Conservation (phyloP, 2,797 vertebrate species). For the Acipenser transmontanus region DNA sequence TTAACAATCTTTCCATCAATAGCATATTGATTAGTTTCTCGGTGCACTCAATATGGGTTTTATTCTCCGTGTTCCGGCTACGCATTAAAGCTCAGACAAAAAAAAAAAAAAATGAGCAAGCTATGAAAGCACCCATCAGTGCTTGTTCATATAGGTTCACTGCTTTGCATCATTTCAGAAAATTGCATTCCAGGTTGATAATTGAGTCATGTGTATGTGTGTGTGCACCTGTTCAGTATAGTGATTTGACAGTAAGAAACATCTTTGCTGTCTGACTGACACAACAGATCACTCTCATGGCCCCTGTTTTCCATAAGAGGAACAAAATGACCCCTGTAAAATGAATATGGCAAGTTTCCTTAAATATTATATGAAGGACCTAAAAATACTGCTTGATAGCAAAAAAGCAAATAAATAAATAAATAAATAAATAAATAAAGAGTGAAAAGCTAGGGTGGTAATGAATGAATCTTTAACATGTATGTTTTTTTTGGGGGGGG, state of each 20-base stretch:
- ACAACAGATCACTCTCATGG: no score
- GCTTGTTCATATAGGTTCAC: neutral
- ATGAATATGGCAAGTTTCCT: no score
- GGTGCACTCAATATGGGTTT: conserved; percentile 20
- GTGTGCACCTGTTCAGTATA: conserved; percentile 1
- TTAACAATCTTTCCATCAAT: conserved; percentile 19
- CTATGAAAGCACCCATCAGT: neutral
- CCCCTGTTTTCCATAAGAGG: no score
- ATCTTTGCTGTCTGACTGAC: neutral
- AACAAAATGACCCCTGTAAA: no score
- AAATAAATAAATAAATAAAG: no score
- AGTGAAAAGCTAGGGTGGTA: no score
- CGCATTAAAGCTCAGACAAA: conserved; percentile 1
- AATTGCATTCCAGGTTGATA: neutral
- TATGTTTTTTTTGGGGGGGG: no score
- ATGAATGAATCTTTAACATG: no score
- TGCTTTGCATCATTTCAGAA: conserved; percentile 8
- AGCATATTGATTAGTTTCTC: conserved; percentile 22
- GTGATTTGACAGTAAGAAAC: conserved; percentile 3
- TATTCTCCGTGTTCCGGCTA: conserved; percentile 20
- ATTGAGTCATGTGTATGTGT: neutral
- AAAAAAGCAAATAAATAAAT: no score
- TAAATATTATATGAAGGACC: no score
- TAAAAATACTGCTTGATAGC: no score
- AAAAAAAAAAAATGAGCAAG: neutral